Conservation (phyloP, 2,888 invertebrate genomes). For the Plebejus anna region DNA sequence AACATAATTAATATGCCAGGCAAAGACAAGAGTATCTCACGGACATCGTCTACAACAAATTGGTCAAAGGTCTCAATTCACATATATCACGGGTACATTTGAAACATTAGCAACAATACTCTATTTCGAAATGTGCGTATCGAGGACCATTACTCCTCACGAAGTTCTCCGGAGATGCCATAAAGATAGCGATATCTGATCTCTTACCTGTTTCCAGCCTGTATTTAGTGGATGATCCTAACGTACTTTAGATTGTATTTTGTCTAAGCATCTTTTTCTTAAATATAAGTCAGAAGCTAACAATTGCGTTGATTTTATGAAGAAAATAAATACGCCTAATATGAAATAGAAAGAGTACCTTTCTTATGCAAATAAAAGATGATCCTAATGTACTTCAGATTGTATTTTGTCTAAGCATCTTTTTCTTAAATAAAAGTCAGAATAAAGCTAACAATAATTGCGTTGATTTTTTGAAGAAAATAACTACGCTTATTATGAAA, state of each 20-base stretch:
- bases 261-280: neutral
- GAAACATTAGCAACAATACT: constrained; percentile 60
- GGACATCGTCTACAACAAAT: constrained; percentile 29
- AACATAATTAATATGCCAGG: no score
- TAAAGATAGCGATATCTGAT: constrained; percentile 71
- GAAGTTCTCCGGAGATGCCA: constrained; percentile 71
- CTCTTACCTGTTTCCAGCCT: constrained; percentile 61
- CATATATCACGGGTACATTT: constrained; percentile 61
- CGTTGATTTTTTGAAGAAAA: no score
- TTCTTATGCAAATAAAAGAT: neutral
- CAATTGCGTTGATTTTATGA: no score
- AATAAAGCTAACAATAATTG: neutral
- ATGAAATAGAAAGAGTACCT: no score
- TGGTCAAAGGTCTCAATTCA: constrained; percentile 52
- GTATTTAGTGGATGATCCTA: constrained; percentile 40
- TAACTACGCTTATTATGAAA: no score
- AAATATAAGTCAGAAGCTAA: neutral
- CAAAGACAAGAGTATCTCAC: neutral
- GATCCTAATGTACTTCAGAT: constrained; percentile 1
- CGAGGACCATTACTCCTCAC: constrained; percentile 67
- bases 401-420: neutral
- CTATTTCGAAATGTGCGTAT: constrained; percentile 67
- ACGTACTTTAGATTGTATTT: neutral
- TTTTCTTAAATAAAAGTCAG: neutral
- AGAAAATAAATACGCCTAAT: no score